Conservation (phyloP, 92 coral and sea anemone species). For the Pocillopora meandrina region DNA sequence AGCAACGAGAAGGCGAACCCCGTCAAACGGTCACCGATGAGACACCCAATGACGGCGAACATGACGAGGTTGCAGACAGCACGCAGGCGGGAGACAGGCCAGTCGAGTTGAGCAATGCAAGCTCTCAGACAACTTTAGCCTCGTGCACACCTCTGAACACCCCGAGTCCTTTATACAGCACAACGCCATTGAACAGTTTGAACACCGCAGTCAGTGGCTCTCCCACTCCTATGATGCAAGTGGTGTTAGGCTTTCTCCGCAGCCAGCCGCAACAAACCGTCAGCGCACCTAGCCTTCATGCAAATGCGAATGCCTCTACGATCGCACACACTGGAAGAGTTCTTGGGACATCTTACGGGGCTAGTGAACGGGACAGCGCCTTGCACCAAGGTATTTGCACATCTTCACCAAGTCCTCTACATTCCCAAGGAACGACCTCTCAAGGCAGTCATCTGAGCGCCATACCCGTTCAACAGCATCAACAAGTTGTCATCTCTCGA, state of each 20-base stretch:
- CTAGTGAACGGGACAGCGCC: neutral
- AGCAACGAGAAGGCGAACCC: conserved; percentile 14
- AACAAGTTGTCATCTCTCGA: conserved; percentile 39
- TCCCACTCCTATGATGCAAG: conserved; percentile 14
- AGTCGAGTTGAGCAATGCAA: neutral
- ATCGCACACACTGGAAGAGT: neutral
- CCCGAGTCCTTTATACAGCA: conserved; percentile 54
- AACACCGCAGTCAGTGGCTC: conserved; percentile 47
- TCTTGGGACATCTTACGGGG: neutral
- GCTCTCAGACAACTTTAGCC: conserved; percentile 18
- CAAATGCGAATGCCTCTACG: neutral
- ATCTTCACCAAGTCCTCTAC: neutral
- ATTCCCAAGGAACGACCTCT: conserved; percentile 3
- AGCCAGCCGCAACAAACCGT: conserved; percentile 14
- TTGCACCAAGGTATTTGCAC: neutral
- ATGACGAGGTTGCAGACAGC: neutral
- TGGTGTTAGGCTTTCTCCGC: conserved; percentile 16
- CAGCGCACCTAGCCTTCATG: conserved; percentile 8
- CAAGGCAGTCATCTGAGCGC: conserved; percentile 3
- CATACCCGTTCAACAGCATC: conserved; percentile 35
- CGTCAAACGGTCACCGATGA: conserved; percentile 3
- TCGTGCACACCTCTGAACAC: conserved; percentile 72
- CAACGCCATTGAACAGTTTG: conserved; percentile 67
- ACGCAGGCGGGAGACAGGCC: neutral
- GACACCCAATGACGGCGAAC: conserved; percentile 34